These are phyloP conservation scores for Varecia variegata DNA, from an alignment of 2,797 vertebrate species.

Conservation along the genomic window DNA sequence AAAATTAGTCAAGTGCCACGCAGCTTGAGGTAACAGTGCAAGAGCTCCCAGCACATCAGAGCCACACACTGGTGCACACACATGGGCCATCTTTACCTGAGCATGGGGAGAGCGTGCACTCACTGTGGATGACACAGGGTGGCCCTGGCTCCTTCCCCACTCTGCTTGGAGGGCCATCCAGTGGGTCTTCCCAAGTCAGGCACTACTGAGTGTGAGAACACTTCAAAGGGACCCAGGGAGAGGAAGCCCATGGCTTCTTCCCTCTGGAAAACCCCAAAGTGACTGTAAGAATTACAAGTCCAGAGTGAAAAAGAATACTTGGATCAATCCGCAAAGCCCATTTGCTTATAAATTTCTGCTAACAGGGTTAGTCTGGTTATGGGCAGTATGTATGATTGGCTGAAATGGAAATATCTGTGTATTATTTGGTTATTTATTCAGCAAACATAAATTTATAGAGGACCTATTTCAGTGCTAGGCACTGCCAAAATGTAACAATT, in stretches of 20 bases:
- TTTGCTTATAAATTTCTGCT: conserved; percentile 12
- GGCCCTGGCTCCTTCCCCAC: not conserved
- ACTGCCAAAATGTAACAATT: not conserved
- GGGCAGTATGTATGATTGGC: not conserved
- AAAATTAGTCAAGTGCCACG: not conserved
- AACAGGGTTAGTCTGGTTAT: not conserved
- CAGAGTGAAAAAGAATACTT: not conserved
- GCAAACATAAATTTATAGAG: conserved; percentile 22
- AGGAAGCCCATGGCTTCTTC: not conserved
- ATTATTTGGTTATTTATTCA: conserved; percentile 14
- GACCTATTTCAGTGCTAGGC: not conserved
- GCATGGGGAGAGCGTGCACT: fast-evolving
- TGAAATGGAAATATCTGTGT: conserved; percentile 8
- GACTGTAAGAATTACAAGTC: not conserved
- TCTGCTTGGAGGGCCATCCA: not conserved
- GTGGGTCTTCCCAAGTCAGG: not conserved
- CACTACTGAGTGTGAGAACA: not conserved
- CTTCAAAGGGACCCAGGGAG: not conserved
- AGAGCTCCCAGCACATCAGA: not conserved
- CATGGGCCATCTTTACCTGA: fast-evolving
- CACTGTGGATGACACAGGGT: not conserved
- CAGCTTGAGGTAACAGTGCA: not conserved
- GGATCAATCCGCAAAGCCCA: not conserved
- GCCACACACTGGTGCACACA: fast-evolving
- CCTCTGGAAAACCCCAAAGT: not conserved